A percentile compares a stretch with the other conserved stretches of the same genome.
Evolutionary conservation across 2,113 vertebrate genomes (phyloP).

Genomic region (Lampris incognitus): DNA sequence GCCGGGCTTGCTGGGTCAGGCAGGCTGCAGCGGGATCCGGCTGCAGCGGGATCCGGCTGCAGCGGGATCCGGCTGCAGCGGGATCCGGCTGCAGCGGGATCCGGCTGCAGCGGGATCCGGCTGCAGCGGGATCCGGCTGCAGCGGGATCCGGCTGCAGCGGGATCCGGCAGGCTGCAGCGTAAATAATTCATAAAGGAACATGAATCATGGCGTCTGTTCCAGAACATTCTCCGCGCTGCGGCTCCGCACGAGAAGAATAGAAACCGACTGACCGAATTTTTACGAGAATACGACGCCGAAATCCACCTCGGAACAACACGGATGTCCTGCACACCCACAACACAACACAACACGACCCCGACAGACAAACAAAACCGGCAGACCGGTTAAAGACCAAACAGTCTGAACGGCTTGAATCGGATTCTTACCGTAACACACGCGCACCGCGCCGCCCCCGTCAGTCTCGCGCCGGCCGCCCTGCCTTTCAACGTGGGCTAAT

Average conservation of each 20-base stretch:
- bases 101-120: too few relatives aligned
- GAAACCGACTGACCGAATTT: neutral
- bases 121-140: too few relatives aligned
- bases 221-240: conserved; percentile 67
- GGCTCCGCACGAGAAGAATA: conserved; percentile 25
- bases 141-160: too few relatives aligned
- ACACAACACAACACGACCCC: too few relatives aligned
- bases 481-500: neutral
- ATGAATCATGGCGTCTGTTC: conserved; percentile 53
- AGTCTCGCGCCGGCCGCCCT: neutral
- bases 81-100: too few relatives aligned
- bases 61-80: neutral
- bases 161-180: neutral
- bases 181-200: conserved; percentile 61
- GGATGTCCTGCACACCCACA: too few relatives aligned
- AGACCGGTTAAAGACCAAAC: conserved; percentile 8
- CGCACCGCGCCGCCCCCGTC: conserved; percentile 24
- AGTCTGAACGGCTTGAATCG: conserved; percentile 4
- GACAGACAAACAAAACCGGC: conserved; percentile 3
- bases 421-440: conserved; percentile 51
- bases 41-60: too few relatives aligned
- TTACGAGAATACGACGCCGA: too few relatives aligned
- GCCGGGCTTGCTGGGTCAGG: too few relatives aligned
- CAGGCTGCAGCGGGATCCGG: too few relatives aligned
- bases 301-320: too few relatives aligned